These are phyloP conservation scores for Nothobranchius kuhntae DNA, from an alignment of 2,113 vertebrate species.

Conservation along the genomic window DNA sequence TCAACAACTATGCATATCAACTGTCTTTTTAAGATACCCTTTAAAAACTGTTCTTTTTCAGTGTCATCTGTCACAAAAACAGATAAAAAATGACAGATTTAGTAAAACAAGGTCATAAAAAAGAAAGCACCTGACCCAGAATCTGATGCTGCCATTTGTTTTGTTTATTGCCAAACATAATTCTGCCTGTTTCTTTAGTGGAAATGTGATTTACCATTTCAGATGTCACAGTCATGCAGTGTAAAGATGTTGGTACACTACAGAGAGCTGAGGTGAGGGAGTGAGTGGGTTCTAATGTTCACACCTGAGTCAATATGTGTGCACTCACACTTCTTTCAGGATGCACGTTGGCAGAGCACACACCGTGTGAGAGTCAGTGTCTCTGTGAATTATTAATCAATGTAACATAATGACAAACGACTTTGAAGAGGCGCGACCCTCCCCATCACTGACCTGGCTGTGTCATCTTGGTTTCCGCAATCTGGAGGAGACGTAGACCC, in stretches of 20 bases:
- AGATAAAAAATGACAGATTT: conserved; percentile 15
- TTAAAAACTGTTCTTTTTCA: background rate
- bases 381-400: conserved; percentile 65
- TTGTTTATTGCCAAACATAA: conserved; percentile 12
- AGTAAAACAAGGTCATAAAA: too few species aligned
- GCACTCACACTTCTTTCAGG: conserved; percentile 11
- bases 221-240: background rate
- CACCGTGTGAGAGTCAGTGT: conserved; percentile 32
- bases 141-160: conserved; percentile 12
- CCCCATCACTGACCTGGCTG: conserved; percentile 44
- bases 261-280: conserved; percentile 7
- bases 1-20: too few species aligned
- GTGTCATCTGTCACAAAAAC: conserved; percentile 6
- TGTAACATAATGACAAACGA: conserved; percentile 68
- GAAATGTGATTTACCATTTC: background rate
- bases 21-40: too few species aligned
- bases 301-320: conserved; percentile 28
- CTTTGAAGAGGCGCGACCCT: conserved; percentile 38
- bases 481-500: conserved; percentile 47
- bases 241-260: conserved; percentile 1
- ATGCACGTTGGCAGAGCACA: conserved; percentile 15
- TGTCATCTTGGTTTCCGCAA: conserved; percentile 68
- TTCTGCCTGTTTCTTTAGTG: conserved; percentile 3
- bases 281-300: conserved; percentile 25
- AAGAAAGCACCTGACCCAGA: conserved; percentile 11